Percentiles rank a stretch among this genome's conserved stretches.
These are phyloP conservation scores for Podilymbus podiceps DNA, from an alignment of 2,113 vertebrate genomes.

Conservation along the genomic window DNA sequence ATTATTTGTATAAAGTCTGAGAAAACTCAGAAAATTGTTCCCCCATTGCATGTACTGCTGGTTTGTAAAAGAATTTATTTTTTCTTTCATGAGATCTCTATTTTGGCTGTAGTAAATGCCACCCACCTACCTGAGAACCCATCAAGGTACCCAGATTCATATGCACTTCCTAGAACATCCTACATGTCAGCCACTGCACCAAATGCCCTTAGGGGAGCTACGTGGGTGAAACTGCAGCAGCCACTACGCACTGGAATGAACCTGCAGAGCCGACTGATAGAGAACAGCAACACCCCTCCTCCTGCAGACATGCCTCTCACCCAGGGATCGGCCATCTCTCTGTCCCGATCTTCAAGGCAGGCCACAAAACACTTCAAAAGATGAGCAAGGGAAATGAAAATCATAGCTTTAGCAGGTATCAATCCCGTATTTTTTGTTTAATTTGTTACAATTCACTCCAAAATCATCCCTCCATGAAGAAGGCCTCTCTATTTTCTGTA, in stretches of 20 bases:
- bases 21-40: background rate
- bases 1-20: background rate
- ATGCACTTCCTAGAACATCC: background rate
- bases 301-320: background rate
- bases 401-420: background rate
- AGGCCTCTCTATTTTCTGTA: background rate
- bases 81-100: background rate
- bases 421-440: background rate
- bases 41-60: background rate
- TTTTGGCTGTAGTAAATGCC: background rate
- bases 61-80: background rate
- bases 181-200: background rate
- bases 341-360: background rate
- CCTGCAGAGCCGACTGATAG: background rate
- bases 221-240: slow-evolving; percentile 45
- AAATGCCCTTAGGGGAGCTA: background rate
- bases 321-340: background rate
- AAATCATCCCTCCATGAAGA: background rate
- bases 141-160: background rate
- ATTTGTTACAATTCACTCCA: background rate
- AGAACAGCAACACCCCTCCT: background rate
- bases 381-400: background rate
- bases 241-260: background rate
- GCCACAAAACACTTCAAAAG: background rate
- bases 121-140: background rate